Evolutionary conservation across 2,888 invertebrate genomes (phyloP), one percentile per base, ranked within the genome.

Genomic region (Baccha elongata): DNA sequence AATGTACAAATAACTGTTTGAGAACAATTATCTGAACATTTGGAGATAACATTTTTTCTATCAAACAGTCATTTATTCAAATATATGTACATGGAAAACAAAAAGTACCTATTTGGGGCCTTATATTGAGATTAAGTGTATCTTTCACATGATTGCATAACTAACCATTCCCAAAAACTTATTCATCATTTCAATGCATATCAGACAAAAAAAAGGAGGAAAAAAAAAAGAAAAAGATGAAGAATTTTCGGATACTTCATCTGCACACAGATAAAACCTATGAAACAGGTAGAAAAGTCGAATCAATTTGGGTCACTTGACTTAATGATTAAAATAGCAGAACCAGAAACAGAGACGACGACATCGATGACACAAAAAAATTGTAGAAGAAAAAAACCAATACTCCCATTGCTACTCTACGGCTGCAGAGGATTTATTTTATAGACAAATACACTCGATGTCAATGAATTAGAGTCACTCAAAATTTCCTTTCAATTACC

Each of bases 261-360:
- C 62, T 62, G 44, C 67, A 68, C 35, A 53, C 11, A 44, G 46
- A 48, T 50, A 37, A 29, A 53, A 32, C 29, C 35, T 29, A 60
- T 60, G 53, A 37, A 65, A 65, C 60, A 58, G 55, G 68, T 80
- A 78, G 64, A 74, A 65, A 71, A 75, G 71, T 67, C 67, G 48
- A 72, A 83, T 78, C 72, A 78, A 83, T 83, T 83, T 83, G 78
- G 83, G 83, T 83, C 83, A 83, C 78, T 83, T 78, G 78, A 78
- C 83, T 83, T 68, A 83, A 83, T 83, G 83, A 83, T 83, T 78
- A 83, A 83, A 83, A 83, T 83, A 83, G 78, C 83, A 83, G 76
- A 78, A 68, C 81, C 81, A 75, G 81, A 75, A 67, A 75, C 71
- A 69, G 65, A 75, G 44, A 71, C 55, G 58, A 73, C 62, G 37